These are phyloP conservation scores for Hermetia illucens DNA, from an alignment of 1,140 invertebrate genomes.

Conservation along the genomic window DNA sequence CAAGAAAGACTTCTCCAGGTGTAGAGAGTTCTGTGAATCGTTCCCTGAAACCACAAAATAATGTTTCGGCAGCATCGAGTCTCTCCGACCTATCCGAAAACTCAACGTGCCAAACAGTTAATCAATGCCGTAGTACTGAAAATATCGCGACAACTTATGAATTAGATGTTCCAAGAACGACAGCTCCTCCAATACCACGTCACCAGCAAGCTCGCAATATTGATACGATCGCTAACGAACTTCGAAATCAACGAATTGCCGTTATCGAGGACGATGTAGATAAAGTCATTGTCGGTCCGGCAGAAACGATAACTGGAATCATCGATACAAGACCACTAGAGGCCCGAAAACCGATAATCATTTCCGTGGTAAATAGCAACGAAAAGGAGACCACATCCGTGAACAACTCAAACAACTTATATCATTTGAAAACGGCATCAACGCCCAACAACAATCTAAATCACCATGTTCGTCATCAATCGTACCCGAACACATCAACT, in stretches of 20 bases:
- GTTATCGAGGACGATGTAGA: conserved; percentile 19
- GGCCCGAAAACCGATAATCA: conserved; percentile 11
- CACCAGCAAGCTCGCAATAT: conserved; percentile 16
- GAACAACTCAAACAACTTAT: conserved; percentile 3
- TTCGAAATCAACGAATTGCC: conserved; percentile 14
- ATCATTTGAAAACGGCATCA: conserved; percentile 4
- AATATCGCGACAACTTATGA: conserved; percentile 14
- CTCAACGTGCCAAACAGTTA: background rate
- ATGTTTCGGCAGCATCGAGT: conserved; percentile 16
- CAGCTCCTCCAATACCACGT: conserved; percentile 28
- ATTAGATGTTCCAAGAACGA: conserved; percentile 18
- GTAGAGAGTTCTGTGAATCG: conserved; percentile 21
- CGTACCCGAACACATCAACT: conserved; percentile 2
- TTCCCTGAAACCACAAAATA: conserved; percentile 15
- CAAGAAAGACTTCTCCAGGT: conserved; percentile 45
- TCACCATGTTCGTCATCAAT: conserved; percentile 10
- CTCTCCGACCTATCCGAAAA: background rate
- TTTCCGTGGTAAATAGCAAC: background rate
- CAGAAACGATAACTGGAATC: conserved; percentile 48
- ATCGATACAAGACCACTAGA: conserved; percentile 40
- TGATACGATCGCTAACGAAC: conserved; percentile 20
- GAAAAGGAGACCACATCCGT: background rate
- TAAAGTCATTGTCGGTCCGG: conserved; percentile 38
- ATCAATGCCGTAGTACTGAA: conserved; percentile 12
- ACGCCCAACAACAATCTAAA: conserved; percentile 3